Conservation (phyloP, 2,888 invertebrate species). For the Drosophila dives region DNA sequence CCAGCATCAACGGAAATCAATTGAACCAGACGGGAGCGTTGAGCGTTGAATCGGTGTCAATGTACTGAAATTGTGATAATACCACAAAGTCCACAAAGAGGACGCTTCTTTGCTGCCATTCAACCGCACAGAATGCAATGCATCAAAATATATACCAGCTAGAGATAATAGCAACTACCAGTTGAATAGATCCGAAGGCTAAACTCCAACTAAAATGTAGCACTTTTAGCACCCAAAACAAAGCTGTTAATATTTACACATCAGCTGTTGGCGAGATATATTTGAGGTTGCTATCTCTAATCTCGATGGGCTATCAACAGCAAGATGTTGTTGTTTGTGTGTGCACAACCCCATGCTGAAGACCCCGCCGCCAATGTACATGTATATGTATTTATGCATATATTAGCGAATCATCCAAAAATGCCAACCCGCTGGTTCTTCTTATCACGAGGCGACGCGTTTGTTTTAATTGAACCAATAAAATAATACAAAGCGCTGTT, state of each 20-base stretch:
- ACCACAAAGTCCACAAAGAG: conserved; percentile 24
- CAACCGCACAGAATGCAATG: conserved; percentile 21
- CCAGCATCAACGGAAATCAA: conserved; percentile 14
- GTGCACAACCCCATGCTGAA: conserved; percentile 22
- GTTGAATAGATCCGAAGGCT: conserved; percentile 1
- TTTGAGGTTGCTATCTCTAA: conserved; percentile 10
- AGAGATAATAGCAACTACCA: neutral
- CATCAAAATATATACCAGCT: neutral
- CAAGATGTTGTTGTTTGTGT: conserved; percentile 52
- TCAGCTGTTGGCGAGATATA: neutral
- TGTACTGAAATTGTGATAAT: conserved; percentile 54
- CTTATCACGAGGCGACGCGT: conserved; percentile 61
- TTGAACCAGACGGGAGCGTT: conserved; percentile 30
- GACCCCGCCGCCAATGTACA: neutral
- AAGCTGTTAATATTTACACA: conserved; percentile 35
- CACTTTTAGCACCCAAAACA: conserved; percentile 32
- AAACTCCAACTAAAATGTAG: conserved; percentile 26
- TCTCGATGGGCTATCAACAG: conserved; percentile 20
- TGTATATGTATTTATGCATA: neutral
- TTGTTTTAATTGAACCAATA: conserved; percentile 81
- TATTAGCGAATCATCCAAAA: conserved; percentile 15
- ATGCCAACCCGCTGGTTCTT: conserved; percentile 37
- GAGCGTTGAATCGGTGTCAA: conserved; percentile 43
- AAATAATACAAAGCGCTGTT: conserved; percentile 76
- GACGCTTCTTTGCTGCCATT: conserved; percentile 15